phyloP scores from a whole-genome alignment of 2,113 vertebrate species.

The Anhinga anhinga region DNA sequence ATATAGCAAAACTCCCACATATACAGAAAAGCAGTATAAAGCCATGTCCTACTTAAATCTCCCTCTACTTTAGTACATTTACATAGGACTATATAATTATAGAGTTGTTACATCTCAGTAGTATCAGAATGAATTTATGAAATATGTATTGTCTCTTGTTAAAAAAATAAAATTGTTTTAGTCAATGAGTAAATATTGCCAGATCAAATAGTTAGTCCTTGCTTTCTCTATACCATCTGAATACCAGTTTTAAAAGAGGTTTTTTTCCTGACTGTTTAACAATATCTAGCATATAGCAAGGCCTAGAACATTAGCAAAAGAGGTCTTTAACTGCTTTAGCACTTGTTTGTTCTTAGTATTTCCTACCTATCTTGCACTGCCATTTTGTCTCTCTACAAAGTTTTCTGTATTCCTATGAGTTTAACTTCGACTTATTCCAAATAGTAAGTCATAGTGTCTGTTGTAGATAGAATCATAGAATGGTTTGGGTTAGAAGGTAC shows the following conservation, averaged over 20 bases:
- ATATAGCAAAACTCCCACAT: not conserved
- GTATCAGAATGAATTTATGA: not conserved
- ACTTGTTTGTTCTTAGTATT: not conserved
- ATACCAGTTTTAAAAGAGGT: not conserved
- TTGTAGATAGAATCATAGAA: not conserved
- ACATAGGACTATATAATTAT: not conserved
- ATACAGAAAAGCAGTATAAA: not conserved
- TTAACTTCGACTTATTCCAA: not conserved
- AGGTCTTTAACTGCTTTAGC: not conserved
- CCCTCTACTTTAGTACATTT: not conserved
- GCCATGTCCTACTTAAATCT: not conserved
- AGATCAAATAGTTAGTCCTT: not conserved
- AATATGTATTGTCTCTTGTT: not conserved
- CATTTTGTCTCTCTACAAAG: not conserved
- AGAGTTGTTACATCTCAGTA: not conserved
- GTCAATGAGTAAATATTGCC: not conserved
- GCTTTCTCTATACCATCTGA: not conserved
- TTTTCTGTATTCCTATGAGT: not conserved
- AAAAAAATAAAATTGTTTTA: not conserved
- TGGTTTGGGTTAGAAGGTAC: rapidly evolving
- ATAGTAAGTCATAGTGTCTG: not conserved
- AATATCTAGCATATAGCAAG: not conserved
- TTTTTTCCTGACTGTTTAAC: not conserved
- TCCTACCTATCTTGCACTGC: not conserved
- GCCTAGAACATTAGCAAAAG: not conserved